Conservation (phyloP, 2,113 vertebrate genomes). For the Phylloscopus trochiloides region DNA sequence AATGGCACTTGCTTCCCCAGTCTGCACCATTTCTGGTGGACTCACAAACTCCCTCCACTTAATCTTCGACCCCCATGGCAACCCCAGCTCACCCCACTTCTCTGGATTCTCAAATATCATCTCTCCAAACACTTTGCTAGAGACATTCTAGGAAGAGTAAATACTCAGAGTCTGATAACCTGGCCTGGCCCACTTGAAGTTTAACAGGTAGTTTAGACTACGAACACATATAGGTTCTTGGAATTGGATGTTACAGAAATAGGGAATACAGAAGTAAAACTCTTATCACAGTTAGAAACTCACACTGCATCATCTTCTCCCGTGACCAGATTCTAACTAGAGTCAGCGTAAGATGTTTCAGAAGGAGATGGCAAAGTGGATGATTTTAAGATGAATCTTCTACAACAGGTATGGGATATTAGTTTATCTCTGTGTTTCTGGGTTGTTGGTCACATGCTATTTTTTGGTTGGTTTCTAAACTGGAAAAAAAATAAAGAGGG, state of each 20-base stretch:
- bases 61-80: accelerated
- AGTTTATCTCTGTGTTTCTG: not conserved
- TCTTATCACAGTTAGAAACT: not conserved
- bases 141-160: not conserved
- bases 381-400: not conserved
- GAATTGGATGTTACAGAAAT: not conserved
- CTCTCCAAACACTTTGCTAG: not conserved
- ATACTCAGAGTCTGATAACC: not conserved
- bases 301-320: not conserved
- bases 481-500: not conserved
- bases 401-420: not conserved
- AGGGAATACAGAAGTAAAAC: not conserved
- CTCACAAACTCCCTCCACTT: not conserved
- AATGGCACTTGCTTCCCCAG: not conserved
- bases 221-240: accelerated
- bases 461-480: not conserved
- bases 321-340: not conserved
- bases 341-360: not conserved
- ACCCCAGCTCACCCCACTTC: not conserved
- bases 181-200: not conserved
- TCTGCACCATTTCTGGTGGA: not conserved
- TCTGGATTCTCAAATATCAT: not conserved
- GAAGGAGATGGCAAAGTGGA: not conserved
- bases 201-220: not conserved
- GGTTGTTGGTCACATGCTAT: not conserved